These are phyloP conservation scores for Promerops cafer DNA, from an alignment of 2,113 vertebrate species.

Conservation along the genomic window DNA sequence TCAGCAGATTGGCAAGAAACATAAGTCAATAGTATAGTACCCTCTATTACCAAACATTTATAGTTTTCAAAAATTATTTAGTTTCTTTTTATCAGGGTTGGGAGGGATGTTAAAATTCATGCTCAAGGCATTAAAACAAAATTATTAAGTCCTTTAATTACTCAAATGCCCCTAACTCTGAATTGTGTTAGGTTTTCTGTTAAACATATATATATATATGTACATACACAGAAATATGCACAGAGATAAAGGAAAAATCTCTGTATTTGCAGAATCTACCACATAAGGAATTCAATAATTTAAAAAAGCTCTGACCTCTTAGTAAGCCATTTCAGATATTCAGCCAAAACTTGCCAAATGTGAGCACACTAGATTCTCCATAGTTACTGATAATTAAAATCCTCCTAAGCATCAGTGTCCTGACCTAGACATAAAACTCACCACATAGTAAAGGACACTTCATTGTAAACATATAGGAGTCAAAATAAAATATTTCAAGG, in stretches of 20 bases:
- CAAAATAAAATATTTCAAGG: neutral
- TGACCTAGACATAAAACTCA: neutral
- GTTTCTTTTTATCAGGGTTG: neutral
- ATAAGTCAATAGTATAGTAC: neutral
- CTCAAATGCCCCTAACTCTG: neutral
- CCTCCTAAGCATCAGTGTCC: neutral
- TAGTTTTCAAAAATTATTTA: neutral
- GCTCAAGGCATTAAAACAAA: neutral
- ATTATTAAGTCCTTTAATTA: neutral
- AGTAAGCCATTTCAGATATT: neutral
- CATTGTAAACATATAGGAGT: neutral
- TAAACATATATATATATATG: accelerated
- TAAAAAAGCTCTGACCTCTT: neutral
- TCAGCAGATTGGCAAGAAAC: neutral
- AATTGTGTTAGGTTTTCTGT: neutral
- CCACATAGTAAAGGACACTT: neutral
- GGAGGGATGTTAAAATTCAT: neutral
- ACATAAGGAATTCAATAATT: neutral
- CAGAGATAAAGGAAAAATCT: neutral
- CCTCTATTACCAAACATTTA: neutral
- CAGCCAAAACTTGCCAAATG: neutral
- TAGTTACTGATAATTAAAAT: neutral
- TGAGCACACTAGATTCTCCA: neutral
- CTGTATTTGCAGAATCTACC: neutral
- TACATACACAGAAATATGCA: accelerated